These are phyloP conservation scores for Esperia sulphurella DNA, from an alignment of 2,888 invertebrate genomes.

Conservation along the genomic window DNA sequence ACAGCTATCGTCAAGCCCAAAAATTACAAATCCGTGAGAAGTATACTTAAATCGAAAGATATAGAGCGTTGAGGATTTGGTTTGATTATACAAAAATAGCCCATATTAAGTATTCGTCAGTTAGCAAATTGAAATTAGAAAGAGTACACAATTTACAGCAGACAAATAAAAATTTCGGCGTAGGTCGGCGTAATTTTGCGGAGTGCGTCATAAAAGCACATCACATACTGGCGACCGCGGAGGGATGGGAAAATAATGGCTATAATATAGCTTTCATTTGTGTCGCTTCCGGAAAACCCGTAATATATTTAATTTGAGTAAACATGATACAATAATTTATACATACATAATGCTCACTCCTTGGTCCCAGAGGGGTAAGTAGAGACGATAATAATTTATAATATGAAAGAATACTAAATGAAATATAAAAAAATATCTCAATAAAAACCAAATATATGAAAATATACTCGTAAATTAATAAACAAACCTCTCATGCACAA, in stretches of 20 bases:
- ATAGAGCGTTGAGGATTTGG: no score
- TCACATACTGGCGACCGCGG: neutral
- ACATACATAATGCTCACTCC: no score
- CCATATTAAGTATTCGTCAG: neutral
- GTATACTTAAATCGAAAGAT: no score
- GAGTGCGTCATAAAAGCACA: slow-evolving; percentile 27
- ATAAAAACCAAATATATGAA: no score
- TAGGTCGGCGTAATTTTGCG: slow-evolving; percentile 23
- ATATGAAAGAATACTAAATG: neutral
- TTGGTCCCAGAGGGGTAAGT: no score
- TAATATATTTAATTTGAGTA: no score
- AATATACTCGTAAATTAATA: no score
- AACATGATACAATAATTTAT: neutral
- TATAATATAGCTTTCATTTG: neutral
- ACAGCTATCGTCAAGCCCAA: no score
- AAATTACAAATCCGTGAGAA: no score
- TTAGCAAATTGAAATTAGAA: slow-evolving; percentile 9
- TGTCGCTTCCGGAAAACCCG: neutral
- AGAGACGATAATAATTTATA: no score
- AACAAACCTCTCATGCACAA: neutral
- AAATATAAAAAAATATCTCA: no score
- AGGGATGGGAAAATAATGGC: neutral
- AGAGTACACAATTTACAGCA: slow-evolving; percentile 12
- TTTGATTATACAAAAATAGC: no score
- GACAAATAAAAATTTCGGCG: slow-evolving; percentile 18